phyloP scores from a whole-genome alignment of 2,888 invertebrate genomes.

The Liposcelis brunnea region DNA sequence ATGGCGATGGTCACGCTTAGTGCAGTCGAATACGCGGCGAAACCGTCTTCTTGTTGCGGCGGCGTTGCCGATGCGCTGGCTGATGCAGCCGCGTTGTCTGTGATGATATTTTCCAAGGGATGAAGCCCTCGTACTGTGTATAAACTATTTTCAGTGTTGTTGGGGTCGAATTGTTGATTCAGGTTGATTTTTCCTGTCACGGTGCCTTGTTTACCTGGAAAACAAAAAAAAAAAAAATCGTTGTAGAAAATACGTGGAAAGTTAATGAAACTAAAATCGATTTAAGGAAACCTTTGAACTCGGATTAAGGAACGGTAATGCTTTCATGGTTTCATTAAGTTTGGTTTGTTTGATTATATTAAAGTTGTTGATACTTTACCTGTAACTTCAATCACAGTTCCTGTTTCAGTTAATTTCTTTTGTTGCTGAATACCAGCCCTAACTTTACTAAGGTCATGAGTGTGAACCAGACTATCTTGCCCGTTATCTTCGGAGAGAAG shows the following conservation, averaged over 20 bases:
- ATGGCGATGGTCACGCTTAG: slow-evolving; percentile 87
- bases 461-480: slow-evolving; percentile 19
- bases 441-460: slow-evolving; percentile 9
- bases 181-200: slow-evolving; percentile 1
- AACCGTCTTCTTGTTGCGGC: slow-evolving; percentile 31
- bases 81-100: slow-evolving; percentile 26
- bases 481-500: slow-evolving; percentile 59
- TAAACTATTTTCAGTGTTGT: slow-evolving; percentile 3
- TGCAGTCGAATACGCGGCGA: slow-evolving; percentile 79
- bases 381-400: slow-evolving; percentile 5
- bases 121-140: slow-evolving; percentile 5
- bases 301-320: not conserved
- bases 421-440: not conserved
- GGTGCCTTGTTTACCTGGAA: slow-evolving; percentile 4
- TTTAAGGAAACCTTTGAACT: too few species aligned
- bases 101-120: slow-evolving; percentile 4
- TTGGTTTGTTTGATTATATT: not conserved
- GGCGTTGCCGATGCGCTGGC: slow-evolving; percentile 18
- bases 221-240: not conserved
- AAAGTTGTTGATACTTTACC: not conserved
- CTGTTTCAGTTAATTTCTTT: slow-evolving; percentile 2
- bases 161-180: not conserved
- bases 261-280: too few species aligned
- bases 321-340: not conserved
- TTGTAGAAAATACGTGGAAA: too few species aligned